A percentile compares a stretch with the other conserved stretches of the same genome.
phyloP scores from a whole-genome alignment of 2,888 invertebrate genomes.

The Calameuta pallipes region DNA sequence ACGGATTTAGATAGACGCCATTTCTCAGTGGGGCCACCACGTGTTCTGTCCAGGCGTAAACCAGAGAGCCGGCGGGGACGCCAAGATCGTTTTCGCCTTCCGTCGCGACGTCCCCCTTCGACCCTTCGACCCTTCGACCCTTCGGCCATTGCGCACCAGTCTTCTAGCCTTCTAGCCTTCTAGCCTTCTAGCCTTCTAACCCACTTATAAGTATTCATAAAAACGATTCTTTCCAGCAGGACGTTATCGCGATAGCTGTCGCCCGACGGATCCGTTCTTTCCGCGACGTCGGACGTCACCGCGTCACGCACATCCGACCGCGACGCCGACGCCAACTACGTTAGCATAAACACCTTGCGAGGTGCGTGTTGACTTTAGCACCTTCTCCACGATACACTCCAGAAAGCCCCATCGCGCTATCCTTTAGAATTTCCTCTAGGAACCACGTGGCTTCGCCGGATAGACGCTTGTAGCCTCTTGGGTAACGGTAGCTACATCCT shows the following conservation, averaged over 20 bases:
- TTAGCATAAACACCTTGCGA: conserved; percentile 19
- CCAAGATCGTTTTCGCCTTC: background rate
- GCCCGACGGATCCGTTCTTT: background rate
- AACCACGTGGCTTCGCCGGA: background rate
- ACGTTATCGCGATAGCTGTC: background rate
- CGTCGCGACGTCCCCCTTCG: no score
- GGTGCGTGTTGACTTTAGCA: background rate
- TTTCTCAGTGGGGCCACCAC: background rate
- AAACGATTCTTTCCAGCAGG: background rate
- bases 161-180: no score
- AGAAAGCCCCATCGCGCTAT: background rate
- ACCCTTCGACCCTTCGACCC: no score
- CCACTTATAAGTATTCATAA: conserved; percentile 3
- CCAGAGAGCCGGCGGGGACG: no score
- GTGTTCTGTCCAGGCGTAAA: background rate
- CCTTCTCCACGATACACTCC: background rate
- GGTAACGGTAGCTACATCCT: background rate
- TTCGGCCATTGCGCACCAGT: no score
- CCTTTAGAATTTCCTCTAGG: background rate
- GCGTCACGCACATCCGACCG: conserved; percentile 15
- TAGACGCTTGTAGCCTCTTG: background rate
- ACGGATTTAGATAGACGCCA: background rate
- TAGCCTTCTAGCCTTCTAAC: no score
- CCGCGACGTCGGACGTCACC: background rate
- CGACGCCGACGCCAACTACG: conserved; percentile 12